Percentiles rank a stretch among this genome's conserved stretches.
phyloP scores from a whole-genome alignment of 2,888 invertebrate genomes.

The Callyntrura sp. region DNA sequence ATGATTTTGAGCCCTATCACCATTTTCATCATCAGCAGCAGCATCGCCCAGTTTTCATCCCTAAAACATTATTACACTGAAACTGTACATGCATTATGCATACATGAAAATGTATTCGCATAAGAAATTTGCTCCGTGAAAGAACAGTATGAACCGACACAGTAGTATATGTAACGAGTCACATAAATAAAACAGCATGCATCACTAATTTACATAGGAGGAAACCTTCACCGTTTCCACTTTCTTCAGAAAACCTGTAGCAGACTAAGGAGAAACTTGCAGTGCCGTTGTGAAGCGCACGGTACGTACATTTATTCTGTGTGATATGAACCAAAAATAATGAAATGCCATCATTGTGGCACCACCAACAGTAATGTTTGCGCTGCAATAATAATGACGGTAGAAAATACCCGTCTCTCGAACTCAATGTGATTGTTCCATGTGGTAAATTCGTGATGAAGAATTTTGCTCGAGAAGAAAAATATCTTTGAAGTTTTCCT shows the following conservation, averaged over 20 bases:
- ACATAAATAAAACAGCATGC: constrained; percentile 60
- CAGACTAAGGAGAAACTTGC: background rate
- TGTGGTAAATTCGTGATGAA: constrained; percentile 26
- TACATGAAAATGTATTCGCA: background rate
- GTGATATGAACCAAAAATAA: constrained; percentile 36
- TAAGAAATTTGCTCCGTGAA: background rate
- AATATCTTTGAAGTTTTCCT: constrained; percentile 55
- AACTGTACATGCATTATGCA: background rate
- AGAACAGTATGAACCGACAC: background rate
- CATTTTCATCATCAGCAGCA: background rate
- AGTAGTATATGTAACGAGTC: constrained; percentile 13
- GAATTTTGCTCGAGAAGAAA: background rate
- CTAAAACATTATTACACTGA: background rate
- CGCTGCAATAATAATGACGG: constrained; percentile 21
- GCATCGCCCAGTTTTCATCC: background rate
- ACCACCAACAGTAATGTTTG: constrained; percentile 32
- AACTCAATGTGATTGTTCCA: constrained; percentile 55
- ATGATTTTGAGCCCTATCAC: background rate
- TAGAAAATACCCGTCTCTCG: background rate
- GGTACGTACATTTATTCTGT: background rate
- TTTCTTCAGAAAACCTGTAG: constrained; percentile 11
- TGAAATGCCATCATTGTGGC: constrained; percentile 21
- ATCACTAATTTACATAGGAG: constrained; percentile 55
- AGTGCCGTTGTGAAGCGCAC: background rate
- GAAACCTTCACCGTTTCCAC: background rate